Evolutionary conservation across 2,797 vertebrate genomes (phyloP).

Genomic region (Arnoldichthys spilopterus): DNA sequence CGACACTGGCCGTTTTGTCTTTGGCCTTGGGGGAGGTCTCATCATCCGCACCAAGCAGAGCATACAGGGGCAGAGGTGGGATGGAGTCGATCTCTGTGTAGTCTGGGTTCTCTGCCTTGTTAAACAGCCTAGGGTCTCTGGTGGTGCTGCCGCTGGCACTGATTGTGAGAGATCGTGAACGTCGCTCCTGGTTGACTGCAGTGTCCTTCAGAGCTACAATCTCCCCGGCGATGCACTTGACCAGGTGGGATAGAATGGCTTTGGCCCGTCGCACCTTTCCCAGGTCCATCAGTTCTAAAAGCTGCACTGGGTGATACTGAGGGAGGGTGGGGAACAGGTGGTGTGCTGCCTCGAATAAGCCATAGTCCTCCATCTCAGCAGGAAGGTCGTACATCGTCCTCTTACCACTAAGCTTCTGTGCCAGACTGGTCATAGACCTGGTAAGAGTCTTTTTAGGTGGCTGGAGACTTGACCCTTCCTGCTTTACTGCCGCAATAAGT

Average conservation of each 20-base stretch:
- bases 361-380: constrained; percentile 91
- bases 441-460: constrained; percentile 86
- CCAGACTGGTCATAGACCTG: constrained; percentile 94
- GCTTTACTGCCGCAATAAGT: constrained; percentile 83
- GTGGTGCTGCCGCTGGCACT: constrained; percentile 92
- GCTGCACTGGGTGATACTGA: constrained; percentile 95
- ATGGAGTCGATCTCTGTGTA: constrained; percentile 96
- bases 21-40: constrained; percentile 78
- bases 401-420: constrained; percentile 95
- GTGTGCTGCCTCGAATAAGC: constrained; percentile 97
- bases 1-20: constrained; percentile 80
- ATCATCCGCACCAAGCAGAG: constrained; percentile 92
- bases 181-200: constrained; percentile 80
- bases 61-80: constrained; percentile 93
- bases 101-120: constrained; percentile 84
- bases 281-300: constrained; percentile 97
- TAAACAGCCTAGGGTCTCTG: constrained; percentile 89
- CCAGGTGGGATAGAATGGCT: constrained; percentile 95
- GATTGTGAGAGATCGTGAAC: constrained; percentile 89
- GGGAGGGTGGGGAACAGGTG: constrained; percentile 92
- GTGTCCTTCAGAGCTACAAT: constrained; percentile 87
- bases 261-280: constrained; percentile 95
- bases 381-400: constrained; percentile 78
- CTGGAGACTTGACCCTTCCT: constrained; percentile 71
- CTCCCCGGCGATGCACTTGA: constrained; percentile 97